Evolutionary conservation across 2,797 vertebrate genomes (phyloP), one percentile per base, ranked within the genome.

Genomic region (Enteromius argenteus): DNA sequence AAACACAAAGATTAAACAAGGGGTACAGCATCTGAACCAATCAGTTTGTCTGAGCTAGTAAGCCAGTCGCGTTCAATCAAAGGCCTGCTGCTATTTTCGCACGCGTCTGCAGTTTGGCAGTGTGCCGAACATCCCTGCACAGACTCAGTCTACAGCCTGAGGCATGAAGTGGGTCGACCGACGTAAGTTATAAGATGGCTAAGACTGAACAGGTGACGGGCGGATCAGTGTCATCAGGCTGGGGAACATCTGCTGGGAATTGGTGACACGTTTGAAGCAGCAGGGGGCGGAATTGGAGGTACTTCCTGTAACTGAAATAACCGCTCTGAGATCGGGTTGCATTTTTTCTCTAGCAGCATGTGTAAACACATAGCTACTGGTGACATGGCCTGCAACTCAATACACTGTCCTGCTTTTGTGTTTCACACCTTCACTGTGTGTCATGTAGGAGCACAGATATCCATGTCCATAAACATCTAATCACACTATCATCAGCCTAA

Each of bases 241-340:
- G 21, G 13, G 10, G n/a, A 73, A 73, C 35, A 30, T 84, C 86
- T 77, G 79, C 86, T 84, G 83, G 53, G 73, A 84, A 81, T 62
- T 79, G 67, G 53, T 87, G 84, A 72, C 88, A 89, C 69, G 66
- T 86, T 81, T 85, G 58, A 85, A 80, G 79, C 86, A 85, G 79
- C 84, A 64, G 42, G 51, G 74, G 75, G 74, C 72, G 62, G 78
- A 86, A 62, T 77, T 49, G 75, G 58, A 82, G 79, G 79, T 68
- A 85, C 73, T 78, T 80, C 60, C 79, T 82, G 84, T 76, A 89
- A 87, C 53, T 58, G 46, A 73, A 87, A 82, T 72, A 69, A 62
- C 53, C 71, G 32, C 23, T 15, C 37, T 68, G 72, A 80, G 75
- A 76, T 87, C 78, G 7, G 82, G 49, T 88, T 83, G 78, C 86